Conservation (phyloP, 1,140 invertebrate genomes). For the Tribolium madens region DNA sequence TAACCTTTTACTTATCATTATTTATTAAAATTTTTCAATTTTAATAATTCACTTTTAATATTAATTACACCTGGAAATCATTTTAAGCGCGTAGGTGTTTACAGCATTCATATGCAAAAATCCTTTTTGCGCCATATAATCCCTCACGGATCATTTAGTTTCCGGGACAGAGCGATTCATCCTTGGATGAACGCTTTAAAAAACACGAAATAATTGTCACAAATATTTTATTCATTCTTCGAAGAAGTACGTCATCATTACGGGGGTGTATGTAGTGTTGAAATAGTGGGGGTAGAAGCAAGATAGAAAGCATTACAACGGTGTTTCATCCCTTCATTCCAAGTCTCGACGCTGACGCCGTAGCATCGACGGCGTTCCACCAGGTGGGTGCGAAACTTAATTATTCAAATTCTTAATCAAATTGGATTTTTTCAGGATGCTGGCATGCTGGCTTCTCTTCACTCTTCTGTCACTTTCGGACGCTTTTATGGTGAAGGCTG, state of each 20-base stretch:
- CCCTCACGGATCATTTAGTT: conserved; percentile 26
- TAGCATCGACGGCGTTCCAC: conserved; percentile 41
- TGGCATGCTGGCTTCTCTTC: conserved; percentile 62
- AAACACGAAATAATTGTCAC: conserved; percentile 30
- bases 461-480: conserved; percentile 57
- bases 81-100: background rate
- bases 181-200: conserved; percentile 11
- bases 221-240: conserved; percentile 40
- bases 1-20: no score
- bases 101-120: conserved; percentile 25
- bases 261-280: conserved; percentile 42
- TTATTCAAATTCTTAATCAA: conserved; percentile 16
- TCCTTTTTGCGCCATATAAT: conserved; percentile 19
- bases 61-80: no score
- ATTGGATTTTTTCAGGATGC: conserved; percentile 60
- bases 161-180: conserved; percentile 24
- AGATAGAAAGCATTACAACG: conserved; percentile 43
- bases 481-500: conserved; percentile 53
- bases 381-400: conserved; percentile 18
- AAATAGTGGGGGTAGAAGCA: conserved; percentile 47
- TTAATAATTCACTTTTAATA: no score
- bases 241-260: conserved; percentile 19
- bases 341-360: conserved; percentile 42
- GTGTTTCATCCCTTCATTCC: conserved; percentile 50
- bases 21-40: background rate